Evolutionary conservation across 2,113 vertebrate species (phyloP).

Genomic region (Phaethornis superciliosus): DNA sequence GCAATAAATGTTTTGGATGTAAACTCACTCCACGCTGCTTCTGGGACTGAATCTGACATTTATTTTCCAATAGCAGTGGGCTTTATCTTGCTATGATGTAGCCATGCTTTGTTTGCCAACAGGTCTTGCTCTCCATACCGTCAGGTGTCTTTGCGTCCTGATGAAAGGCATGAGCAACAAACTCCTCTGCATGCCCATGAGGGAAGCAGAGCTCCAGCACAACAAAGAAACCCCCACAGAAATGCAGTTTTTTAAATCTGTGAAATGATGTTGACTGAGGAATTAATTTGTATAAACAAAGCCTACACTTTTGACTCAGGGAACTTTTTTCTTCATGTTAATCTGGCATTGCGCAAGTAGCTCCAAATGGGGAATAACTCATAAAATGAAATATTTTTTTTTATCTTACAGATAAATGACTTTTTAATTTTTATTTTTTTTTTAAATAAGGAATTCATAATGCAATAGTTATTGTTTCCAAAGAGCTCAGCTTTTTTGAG

Average conservation of each 20-base stretch:
- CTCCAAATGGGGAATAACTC: conserved; percentile 11
- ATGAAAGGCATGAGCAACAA: background rate
- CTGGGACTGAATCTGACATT: background rate
- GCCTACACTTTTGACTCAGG: background rate
- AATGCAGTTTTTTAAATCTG: background rate
- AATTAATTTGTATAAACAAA: background rate
- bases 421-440: conserved; percentile 23
- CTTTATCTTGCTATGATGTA: background rate
- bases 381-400: background rate
- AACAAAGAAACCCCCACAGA: background rate
- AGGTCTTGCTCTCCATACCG: background rate
- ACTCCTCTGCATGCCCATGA: background rate
- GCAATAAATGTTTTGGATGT: background rate
- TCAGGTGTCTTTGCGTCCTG: background rate
- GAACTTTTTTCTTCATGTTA: background rate
- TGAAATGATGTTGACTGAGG: background rate
- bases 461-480: conserved; percentile 37
- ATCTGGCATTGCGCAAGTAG: background rate
- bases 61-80: background rate
- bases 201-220: background rate
- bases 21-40: background rate
- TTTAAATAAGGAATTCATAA: conserved; percentile 54
- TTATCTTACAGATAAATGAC: background rate
- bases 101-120: background rate
- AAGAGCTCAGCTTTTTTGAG: background rate